Conservation (phyloP, 2,113 vertebrate species). For the Aviceda subcristata region DNA sequence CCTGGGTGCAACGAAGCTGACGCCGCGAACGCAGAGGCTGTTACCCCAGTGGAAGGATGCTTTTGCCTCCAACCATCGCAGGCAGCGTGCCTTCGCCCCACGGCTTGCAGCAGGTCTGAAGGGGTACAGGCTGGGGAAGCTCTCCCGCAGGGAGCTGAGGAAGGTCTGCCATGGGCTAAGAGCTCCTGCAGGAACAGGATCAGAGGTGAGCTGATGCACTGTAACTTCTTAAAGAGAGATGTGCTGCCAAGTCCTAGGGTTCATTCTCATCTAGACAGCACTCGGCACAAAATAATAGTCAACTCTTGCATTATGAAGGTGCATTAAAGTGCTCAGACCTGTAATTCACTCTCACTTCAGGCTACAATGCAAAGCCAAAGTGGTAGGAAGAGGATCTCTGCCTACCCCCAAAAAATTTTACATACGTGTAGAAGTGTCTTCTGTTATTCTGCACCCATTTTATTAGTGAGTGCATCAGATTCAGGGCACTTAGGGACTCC, state of each 20-base stretch:
- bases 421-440: not conserved
- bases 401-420: fast-evolving
- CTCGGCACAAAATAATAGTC: not conserved
- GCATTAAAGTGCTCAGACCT: not conserved
- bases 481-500: not conserved
- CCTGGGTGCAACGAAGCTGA: not conserved
- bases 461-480: not conserved
- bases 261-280: not conserved
- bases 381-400: not conserved
- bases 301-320: not conserved
- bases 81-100: not conserved
- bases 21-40: not conserved
- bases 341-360: not conserved
- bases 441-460: not conserved
- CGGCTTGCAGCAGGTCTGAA: not conserved
- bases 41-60: not conserved
- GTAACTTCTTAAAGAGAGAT: not conserved
- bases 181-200: not conserved
- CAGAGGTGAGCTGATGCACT: not conserved
- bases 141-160: not conserved
- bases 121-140: not conserved
- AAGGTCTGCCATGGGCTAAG: not conserved
- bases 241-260: not conserved
- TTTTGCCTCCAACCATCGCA: not conserved
- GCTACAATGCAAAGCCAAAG: not conserved